Conservation (phyloP, 30 jellyfish, hydroid and myxozoan species). For the Aurelia aurita complex sp. Pacific region DNA sequence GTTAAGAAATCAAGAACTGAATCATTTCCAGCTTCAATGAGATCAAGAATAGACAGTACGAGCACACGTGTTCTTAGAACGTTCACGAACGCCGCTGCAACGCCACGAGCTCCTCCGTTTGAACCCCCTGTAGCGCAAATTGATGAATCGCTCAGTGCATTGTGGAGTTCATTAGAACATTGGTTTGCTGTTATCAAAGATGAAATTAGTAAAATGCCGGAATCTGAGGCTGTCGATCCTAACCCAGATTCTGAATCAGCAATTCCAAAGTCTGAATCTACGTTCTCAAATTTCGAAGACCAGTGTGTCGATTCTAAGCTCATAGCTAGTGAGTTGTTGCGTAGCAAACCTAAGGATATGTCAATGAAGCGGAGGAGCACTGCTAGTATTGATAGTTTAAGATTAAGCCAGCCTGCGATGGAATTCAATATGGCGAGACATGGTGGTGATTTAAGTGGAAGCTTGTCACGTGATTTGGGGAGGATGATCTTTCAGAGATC, state of each 20-base stretch:
- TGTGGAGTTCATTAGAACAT: conserved; percentile 68
- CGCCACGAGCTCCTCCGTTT: conserved; percentile 14
- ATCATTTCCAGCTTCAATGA: conserved; percentile 18
- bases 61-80: conserved; percentile 54
- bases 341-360: conserved; percentile 41
- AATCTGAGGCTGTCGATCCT: neutral
- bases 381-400: conserved; percentile 60
- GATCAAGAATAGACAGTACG: conserved; percentile 65
- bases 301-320: conserved; percentile 14
- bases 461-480: conserved; percentile 44
- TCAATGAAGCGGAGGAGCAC: conserved; percentile 41
- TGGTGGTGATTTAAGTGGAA: conserved; percentile 34
- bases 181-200: conserved; percentile 60
- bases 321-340: conserved; percentile 56
- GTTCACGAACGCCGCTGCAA: conserved; percentile 11
- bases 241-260: neutral
- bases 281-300: neutral
- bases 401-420: conserved; percentile 89
- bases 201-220: conserved; percentile 48
- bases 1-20: conserved; percentile 31
- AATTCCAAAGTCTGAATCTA: neutral
- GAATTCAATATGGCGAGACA: conserved; percentile 62
- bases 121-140: conserved; percentile 39
- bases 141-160: conserved; percentile 19
- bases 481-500: conserved; percentile 1